Base-by-base conservation (phyloP, 2,888 invertebrate species). In the Hypomecis atomaria region DNA sequence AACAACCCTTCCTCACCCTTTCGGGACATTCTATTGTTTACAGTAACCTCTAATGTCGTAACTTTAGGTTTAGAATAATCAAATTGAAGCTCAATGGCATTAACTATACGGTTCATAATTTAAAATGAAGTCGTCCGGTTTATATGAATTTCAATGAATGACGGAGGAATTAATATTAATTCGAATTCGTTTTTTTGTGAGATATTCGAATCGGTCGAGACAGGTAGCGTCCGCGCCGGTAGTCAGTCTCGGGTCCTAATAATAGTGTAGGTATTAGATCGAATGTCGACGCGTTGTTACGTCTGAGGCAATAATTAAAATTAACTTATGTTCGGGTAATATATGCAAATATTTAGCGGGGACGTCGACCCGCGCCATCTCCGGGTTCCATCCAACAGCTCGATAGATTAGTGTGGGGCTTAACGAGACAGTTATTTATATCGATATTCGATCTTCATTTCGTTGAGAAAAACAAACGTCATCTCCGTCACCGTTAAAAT, bases 1-100 rank as follows among this genome's bases (percentile, higher is more conserved):
- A 87, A 85, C 88, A 90, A 91, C 90, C 92, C 92, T 92, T 91
- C 89, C 84, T 87, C 82, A 87, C 89, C 91, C 92, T 90, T 87
- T 89, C 78, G 80, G 80, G 84, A 81, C 85, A 87, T 87, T 87
- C 85, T 84, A 86, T 88, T 90, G 88, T 88, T 89, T 86, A 87
- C 80, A 70, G 77, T 77, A 73, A 67, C 66, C 67, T 50, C 74
- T 73, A 80, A 86, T 72, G 86, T 77, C 84, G 72, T 83, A 89
- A 74, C 72, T 74, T 62, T 54, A 59, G 62, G 63, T 47, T 64
- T 58, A 55, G 55, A 52, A 60, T 67, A 49, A 79, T 76, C 77
- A 72, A 84, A 72, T 79, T 67, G 80, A 65, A 73, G 74, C 83
- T 72, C 62, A 81, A 78, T 58, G 7, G 1, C 47, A n/a, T 56